A percentile compares a stretch with the other conserved stretches of the same genome.
phyloP scores from a whole-genome alignment of 2,113 vertebrate species.

The Xiphophorus hellerii region DNA sequence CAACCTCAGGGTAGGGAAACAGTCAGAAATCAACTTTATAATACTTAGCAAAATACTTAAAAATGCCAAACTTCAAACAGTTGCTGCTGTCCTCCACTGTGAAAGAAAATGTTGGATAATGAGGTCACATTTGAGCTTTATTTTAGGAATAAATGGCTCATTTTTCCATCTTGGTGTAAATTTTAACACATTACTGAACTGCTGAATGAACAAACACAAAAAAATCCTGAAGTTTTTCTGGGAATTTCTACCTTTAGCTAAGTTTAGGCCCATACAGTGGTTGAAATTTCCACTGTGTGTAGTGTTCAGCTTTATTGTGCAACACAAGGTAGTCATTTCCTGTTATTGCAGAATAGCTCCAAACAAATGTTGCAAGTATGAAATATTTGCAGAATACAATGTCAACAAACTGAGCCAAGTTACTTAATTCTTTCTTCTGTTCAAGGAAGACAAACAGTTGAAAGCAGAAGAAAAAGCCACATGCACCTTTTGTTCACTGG shows the following conservation, averaged over 20 bases:
- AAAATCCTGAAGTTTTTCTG: background rate
- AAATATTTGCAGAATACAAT: background rate
- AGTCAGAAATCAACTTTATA: background rate
- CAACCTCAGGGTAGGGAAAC: slow-evolving; percentile 70
- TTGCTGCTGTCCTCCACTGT: background rate
- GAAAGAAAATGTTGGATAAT: background rate
- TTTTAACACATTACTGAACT: background rate
- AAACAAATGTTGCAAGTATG: background rate
- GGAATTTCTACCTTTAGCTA: background rate
- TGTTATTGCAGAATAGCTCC: background rate
- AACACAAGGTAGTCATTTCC: background rate
- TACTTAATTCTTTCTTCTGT: background rate
- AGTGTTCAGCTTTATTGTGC: background rate
- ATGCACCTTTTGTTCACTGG: no score
- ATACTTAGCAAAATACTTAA: background rate
- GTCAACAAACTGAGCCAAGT: background rate
- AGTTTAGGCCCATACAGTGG: background rate
- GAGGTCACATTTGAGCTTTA: background rate
- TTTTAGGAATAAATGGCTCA: background rate
- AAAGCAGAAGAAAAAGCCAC: no score
- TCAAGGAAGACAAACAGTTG: background rate
- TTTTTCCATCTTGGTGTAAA: background rate
- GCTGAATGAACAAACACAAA: no score
- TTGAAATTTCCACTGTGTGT: background rate
- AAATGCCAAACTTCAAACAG: background rate